Evolutionary conservation across 2,888 invertebrate genomes (phyloP).

Genomic region (Agonum fuliginosum): DNA sequence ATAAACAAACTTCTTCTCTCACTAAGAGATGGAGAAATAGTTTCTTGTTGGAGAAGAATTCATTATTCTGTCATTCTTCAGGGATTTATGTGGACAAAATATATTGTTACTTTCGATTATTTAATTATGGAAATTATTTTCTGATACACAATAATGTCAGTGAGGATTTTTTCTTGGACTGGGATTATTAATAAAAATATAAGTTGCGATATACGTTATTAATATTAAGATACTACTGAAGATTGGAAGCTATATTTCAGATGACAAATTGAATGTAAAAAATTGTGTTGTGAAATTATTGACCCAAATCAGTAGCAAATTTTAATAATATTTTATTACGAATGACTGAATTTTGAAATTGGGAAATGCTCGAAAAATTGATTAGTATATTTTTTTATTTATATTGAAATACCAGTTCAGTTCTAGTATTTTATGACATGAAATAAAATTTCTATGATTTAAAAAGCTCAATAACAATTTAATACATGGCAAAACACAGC

Average conservation of each 20-base stretch:
- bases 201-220: constrained; percentile 5
- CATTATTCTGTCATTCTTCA: background rate
- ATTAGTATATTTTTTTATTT: too few species aligned
- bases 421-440: too few species aligned
- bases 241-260: background rate
- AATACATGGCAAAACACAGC: too few species aligned
- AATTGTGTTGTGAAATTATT: background rate
- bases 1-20: constrained; percentile 22
- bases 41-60: constrained; percentile 1
- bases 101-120: constrained; percentile 6
- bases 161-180: background rate
- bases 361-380: too few species aligned
- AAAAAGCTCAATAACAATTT: too few species aligned
- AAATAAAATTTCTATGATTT: too few species aligned
- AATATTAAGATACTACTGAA: background rate
- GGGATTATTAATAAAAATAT: constrained; percentile 14
- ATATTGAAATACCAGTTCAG: too few species aligned
- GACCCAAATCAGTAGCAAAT: background rate
- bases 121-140: constrained; percentile 6
- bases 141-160: constrained; percentile 7
- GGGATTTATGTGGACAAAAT: background rate
- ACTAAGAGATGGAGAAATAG: constrained; percentile 17
- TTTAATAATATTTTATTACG: background rate
- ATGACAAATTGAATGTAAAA: constrained; percentile 1
- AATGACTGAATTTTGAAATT: background rate